phyloP scores from a whole-genome alignment of 2,888 invertebrate genomes.

The Sthenelais limicola region DNA sequence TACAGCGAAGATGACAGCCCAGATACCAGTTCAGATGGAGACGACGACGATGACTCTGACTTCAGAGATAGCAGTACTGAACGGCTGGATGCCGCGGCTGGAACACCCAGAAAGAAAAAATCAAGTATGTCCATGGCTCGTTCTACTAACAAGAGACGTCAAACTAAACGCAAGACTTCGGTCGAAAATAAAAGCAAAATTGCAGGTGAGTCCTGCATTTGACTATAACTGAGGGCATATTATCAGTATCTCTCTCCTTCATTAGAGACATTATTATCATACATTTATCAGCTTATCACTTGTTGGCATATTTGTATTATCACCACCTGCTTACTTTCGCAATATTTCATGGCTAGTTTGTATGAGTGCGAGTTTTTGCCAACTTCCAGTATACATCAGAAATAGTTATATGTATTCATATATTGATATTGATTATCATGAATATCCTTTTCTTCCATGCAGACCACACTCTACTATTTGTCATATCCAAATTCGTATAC shows the following conservation, averaged over 20 bases:
- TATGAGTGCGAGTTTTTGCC: slow-evolving; percentile 27
- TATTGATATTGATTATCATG: too few species aligned
- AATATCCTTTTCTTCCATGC: too few species aligned
- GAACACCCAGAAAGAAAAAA: slow-evolving; percentile 18
- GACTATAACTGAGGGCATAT: too few species aligned
- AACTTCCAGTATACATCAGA: not conserved
- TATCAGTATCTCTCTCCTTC: too few species aligned
- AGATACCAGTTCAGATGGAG: slow-evolving; percentile 17
- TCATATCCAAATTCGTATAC: too few species aligned
- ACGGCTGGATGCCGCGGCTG: not conserved
- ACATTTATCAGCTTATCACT: too few species aligned
- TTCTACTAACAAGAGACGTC: slow-evolving; percentile 41
- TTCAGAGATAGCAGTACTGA: not conserved
- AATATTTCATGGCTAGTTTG: slow-evolving; percentile 34
- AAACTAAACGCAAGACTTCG: slow-evolving; percentile 55
- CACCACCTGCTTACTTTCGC: slow-evolving; percentile 35
- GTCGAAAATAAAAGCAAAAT: slow-evolving; percentile 61
- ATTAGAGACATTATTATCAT: too few species aligned
- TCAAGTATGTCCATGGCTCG: slow-evolving; percentile 32
- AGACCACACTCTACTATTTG: too few species aligned
- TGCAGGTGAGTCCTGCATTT: slow-evolving; percentile 55
- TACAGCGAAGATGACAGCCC: slow-evolving; percentile 36
- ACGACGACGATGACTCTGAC: slow-evolving; percentile 13
- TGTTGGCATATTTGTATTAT: too few species aligned
- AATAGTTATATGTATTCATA: not conserved